A percentile compares a stretch with the other conserved stretches of the same genome.
phyloP scores from a whole-genome alignment of 2,888 invertebrate genomes.

The Nipponacmea schrenckii region DNA sequence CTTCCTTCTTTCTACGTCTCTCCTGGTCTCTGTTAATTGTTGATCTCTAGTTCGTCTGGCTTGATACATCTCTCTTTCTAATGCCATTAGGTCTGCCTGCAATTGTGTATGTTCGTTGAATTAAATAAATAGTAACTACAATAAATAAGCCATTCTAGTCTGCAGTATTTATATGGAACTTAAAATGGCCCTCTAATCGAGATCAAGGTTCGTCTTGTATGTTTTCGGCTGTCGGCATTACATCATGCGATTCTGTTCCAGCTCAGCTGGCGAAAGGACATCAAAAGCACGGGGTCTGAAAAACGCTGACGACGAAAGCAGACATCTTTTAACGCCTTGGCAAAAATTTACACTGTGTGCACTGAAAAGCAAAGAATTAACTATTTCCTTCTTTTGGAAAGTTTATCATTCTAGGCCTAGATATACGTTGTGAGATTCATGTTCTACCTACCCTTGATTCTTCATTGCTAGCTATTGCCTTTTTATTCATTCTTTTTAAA shows the following conservation, averaged over 20 bases:
- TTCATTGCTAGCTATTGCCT: conserved; percentile 43
- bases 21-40: conserved; percentile 44
- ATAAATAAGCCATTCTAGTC: not conserved
- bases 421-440: too few species aligned
- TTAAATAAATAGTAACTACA: not conserved
- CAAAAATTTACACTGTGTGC: too few species aligned
- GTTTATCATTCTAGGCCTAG: too few species aligned
- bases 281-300: too few species aligned
- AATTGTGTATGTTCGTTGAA: not conserved
- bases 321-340: too few species aligned
- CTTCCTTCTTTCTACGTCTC: conserved; percentile 47
- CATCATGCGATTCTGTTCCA: too few species aligned
- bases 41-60: conserved; percentile 48
- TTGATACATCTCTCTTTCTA: conserved; percentile 48
- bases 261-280: too few species aligned
- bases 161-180: not conserved
- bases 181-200: not conserved
- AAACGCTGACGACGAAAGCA: too few species aligned
- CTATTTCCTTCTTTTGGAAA: too few species aligned
- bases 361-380: too few species aligned
- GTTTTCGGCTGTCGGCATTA: too few species aligned
- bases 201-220: too few species aligned
- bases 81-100: conserved; percentile 42
- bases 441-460: conserved; percentile 38
- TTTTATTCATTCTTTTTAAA: conserved; percentile 42